These are phyloP conservation scores for Microtus richardsoni DNA, from an alignment of 2,113 vertebrate species.

Conservation along the genomic window DNA sequence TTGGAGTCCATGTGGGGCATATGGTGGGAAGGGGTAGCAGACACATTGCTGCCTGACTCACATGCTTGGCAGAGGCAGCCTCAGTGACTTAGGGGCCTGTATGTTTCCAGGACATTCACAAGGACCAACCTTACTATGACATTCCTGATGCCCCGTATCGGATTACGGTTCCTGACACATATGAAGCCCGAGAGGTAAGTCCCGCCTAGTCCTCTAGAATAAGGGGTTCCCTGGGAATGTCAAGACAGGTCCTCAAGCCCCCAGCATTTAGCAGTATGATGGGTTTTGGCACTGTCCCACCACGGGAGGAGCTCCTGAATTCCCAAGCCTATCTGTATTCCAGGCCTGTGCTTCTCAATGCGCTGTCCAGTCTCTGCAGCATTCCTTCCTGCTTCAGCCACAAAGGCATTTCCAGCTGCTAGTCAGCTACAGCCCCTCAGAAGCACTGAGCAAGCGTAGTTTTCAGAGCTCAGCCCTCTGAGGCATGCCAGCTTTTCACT, in stretches of 20 bases:
- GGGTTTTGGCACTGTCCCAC: neutral
- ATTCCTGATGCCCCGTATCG: conserved; percentile 96
- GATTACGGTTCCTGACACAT: conserved; percentile 97
- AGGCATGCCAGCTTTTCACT: neutral
- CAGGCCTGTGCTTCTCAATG: neutral
- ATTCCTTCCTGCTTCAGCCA: neutral
- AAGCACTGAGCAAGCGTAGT: neutral
- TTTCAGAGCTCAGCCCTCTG: neutral
- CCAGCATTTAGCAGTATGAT: neutral
- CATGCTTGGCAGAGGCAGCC: neutral
- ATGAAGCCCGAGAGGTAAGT: conserved; percentile 95
- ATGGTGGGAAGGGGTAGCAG: neutral
- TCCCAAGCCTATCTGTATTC: neutral
- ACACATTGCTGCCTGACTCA: neutral
- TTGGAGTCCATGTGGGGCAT: neutral
- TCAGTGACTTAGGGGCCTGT: neutral
- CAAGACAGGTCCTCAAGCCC: neutral
- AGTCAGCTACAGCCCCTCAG: neutral
- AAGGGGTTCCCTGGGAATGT: neutral
- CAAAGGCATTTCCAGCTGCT: neutral
- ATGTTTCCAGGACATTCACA: conserved; percentile 95
- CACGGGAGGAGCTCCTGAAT: neutral
- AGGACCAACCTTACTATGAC: conserved; percentile 97
- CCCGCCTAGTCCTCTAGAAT: neutral
- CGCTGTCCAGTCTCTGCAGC: neutral